These are phyloP conservation scores for Leptopterna dolabrata DNA, from an alignment of 2,888 invertebrate species.

Conservation along the genomic window DNA sequence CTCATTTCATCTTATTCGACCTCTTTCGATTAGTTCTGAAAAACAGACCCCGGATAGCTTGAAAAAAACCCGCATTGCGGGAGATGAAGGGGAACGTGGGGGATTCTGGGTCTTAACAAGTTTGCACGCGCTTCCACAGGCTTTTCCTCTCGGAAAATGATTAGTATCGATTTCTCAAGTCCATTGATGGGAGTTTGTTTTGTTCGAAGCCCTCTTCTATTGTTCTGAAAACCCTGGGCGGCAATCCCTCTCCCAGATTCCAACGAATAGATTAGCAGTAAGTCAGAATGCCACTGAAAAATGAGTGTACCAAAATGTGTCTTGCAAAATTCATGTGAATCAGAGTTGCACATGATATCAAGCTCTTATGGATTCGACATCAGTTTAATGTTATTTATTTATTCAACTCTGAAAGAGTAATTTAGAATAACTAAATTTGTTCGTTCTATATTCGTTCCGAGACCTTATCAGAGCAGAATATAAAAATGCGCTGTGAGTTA, in stretches of 20 bases:
- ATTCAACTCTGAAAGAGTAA: too few relatives aligned
- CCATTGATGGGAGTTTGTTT: neutral
- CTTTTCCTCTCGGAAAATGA: neutral
- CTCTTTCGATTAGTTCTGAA: constrained; percentile 1
- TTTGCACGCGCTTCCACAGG: neutral
- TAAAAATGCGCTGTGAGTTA: too few relatives aligned
- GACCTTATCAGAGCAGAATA: too few relatives aligned
- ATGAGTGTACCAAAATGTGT: neutral
- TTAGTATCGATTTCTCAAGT: neutral
- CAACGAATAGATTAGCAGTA: neutral
- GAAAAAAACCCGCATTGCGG: constrained; percentile 13
- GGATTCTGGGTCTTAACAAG: constrained; percentile 3
- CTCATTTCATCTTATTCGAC: neutral
- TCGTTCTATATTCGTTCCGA: too few relatives aligned
- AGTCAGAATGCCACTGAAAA: neutral
- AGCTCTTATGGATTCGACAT: too few relatives aligned
- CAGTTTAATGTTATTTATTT: too few relatives aligned
- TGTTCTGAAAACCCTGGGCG: neutral
- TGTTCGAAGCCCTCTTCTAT: neutral
- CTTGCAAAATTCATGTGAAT: too few relatives aligned
- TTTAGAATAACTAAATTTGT: too few relatives aligned
- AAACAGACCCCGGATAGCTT: neutral
- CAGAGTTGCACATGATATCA: too few relatives aligned
- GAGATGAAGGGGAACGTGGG: neutral
- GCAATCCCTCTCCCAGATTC: neutral